These are phyloP conservation scores for Ammodytes marinus DNA, from an alignment of 2,113 vertebrate species.

Conservation along the genomic window DNA sequence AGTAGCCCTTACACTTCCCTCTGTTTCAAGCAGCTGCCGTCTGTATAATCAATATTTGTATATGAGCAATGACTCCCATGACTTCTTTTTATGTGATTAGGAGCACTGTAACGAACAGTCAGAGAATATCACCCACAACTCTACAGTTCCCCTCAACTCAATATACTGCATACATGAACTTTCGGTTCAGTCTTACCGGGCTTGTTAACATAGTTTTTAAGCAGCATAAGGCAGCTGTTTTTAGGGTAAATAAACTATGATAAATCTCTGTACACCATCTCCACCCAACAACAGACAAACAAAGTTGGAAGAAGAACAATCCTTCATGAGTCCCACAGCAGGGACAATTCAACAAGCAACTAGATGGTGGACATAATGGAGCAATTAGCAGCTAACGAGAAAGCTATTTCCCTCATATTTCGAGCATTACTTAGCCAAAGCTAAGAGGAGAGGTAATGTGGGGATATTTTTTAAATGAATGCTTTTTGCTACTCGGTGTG, in stretches of 20 bases:
- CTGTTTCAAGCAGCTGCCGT: not conserved
- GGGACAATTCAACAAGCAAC: not conserved
- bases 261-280: not conserved
- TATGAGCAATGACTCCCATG: not conserved
- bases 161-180: too few species aligned
- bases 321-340: too few species aligned
- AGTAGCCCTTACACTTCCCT: not conserved
- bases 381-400: not conserved
- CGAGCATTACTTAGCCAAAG: not conserved
- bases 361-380: not conserved
- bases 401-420: not conserved
- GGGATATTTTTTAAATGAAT: not conserved
- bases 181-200: too few species aligned
- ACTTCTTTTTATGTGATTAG: not conserved
- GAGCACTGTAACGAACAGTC: not conserved
- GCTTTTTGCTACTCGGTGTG: not conserved
- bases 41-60: not conserved
- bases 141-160: not conserved
- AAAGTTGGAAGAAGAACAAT: not conserved
- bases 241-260: not conserved
- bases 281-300: not conserved
- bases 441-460: not conserved
- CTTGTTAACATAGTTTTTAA: not conserved
- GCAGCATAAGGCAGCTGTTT: not conserved
- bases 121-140: not conserved